These are phyloP conservation scores for Myopa testacea DNA, from an alignment of 2,888 invertebrate genomes.

Conservation along the genomic window DNA sequence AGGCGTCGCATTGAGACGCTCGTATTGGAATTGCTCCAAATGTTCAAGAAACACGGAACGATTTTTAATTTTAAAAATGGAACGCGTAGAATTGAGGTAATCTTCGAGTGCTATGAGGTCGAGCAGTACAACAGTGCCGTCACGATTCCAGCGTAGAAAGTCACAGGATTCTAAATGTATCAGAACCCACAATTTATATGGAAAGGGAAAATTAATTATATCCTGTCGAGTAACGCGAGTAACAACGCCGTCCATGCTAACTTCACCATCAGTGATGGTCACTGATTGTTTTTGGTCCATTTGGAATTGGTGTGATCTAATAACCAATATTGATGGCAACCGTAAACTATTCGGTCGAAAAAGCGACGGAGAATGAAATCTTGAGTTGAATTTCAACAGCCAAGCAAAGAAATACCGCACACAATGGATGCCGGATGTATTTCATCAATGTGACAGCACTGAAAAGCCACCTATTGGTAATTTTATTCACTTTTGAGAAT, in stretches of 20 bases:
- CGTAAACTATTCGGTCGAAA: no score
- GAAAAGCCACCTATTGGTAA: no score
- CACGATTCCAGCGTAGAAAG: slow-evolving; percentile 54
- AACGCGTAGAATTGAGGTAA: slow-evolving; percentile 51
- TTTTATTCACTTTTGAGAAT: no score
- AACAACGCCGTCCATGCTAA: not conserved
- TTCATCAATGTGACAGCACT: no score
- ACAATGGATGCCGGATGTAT: no score
- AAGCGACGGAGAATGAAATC: no score
- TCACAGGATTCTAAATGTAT: slow-evolving; percentile 52
- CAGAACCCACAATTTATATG: slow-evolving; percentile 54
- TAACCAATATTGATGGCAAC: no score
- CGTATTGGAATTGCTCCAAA: slow-evolving; percentile 50
- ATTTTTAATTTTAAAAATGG: slow-evolving; percentile 55
- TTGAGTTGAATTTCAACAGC: no score
- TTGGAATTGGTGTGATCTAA: not conserved
- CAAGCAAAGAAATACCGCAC: no score
- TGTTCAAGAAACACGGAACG: slow-evolving; percentile 51
- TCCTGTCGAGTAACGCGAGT: slow-evolving; percentile 49
- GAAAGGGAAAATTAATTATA: slow-evolving; percentile 54
- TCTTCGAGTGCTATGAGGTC: slow-evolving; percentile 50
- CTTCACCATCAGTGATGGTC: not conserved
- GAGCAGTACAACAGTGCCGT: slow-evolving; percentile 53
- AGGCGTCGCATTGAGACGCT: slow-evolving; percentile 47
- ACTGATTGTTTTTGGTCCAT: slow-evolving; percentile 25